phyloP scores from a whole-genome alignment of 2,113 vertebrate species.

The Calyptomena viridis region DNA sequence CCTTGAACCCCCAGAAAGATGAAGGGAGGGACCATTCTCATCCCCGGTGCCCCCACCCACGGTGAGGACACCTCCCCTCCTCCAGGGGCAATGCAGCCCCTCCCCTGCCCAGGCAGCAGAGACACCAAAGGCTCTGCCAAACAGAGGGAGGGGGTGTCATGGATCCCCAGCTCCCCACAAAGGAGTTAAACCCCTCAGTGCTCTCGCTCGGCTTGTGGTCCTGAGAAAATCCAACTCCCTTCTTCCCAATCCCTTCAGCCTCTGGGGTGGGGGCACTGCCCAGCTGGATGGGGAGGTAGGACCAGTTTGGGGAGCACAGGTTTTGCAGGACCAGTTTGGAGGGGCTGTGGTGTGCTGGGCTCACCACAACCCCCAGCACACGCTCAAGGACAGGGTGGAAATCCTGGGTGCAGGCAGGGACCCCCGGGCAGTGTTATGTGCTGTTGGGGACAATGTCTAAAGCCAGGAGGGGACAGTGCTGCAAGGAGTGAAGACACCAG shows the following conservation, averaged over 20 bases:
- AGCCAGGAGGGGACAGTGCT: rapidly evolving
- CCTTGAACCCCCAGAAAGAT: rapidly evolving
- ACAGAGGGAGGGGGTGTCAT: neutral
- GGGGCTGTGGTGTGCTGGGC: neutral
- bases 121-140: neutral
- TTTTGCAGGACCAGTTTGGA: neutral
- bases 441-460: rapidly evolving
- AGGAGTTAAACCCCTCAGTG: rapidly evolving
- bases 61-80: neutral
- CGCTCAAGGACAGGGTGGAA: rapidly evolving
- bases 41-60: too few relatives aligned
- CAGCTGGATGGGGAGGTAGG: neutral
- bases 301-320: neutral
- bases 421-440: rapidly evolving
- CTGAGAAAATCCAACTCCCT: neutral
- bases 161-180: neutral
- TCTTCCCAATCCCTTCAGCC: neutral
- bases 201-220: neutral
- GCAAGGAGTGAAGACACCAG: neutral
- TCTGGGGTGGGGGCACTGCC: too few relatives aligned
- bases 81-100: neutral
- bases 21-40: neutral
- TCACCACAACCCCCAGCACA: neutral
- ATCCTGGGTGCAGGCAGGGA: neutral
- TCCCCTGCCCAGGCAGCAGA: neutral